Evolutionary conservation across 2,888 invertebrate genomes (phyloP), one percentile per base, ranked within the genome.

Genomic region (Cantharis rufa): DNA sequence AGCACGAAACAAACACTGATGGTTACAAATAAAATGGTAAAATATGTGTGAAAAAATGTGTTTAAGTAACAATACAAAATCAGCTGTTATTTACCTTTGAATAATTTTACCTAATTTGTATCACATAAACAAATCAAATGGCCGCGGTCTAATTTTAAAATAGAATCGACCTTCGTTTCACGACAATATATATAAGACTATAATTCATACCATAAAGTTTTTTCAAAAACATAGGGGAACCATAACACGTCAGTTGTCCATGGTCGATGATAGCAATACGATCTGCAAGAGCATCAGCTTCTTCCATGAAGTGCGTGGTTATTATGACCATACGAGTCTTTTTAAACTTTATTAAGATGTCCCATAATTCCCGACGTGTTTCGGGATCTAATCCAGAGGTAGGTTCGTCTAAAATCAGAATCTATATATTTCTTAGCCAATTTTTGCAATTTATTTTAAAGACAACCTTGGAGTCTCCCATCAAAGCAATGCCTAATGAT

Each of bases 261-360:
- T 63, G 63, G 18, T 63, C 63, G 3, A 63, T 63, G 16, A 63
- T 63, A 18, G 63, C 63, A 16, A 63, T 63, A 1, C 63, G 63
- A 63, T 63, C 63, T 13, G 16, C 63, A 13, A 63, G 63, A 16
- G 95, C 93, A 87, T 98, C 97, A 3, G 97, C 97, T 88, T 98
- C 98, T 88, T 98, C 98, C 97, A 98, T 97, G 87, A 95, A 96
- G 89, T 98, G 98, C 0, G 98, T 98, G 11, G 96, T 95, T 71
- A 98, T 91, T 13, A 98, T 88, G 81, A 98, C 94, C 0, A 96
- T 96, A 82, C 94, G 93, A 2, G 91, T 89, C 76, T 93, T 82
- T 18, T 84, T 76, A 18, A 80, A 82, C 82, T 88, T 89, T 82
- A 94, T 91, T 83, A 97, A 89, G 78, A 97, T 90, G 85, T 97